These are phyloP conservation scores for Ceratotherium simum DNA, from an alignment of 2,113 vertebrate genomes.

Conservation along the genomic window DNA sequence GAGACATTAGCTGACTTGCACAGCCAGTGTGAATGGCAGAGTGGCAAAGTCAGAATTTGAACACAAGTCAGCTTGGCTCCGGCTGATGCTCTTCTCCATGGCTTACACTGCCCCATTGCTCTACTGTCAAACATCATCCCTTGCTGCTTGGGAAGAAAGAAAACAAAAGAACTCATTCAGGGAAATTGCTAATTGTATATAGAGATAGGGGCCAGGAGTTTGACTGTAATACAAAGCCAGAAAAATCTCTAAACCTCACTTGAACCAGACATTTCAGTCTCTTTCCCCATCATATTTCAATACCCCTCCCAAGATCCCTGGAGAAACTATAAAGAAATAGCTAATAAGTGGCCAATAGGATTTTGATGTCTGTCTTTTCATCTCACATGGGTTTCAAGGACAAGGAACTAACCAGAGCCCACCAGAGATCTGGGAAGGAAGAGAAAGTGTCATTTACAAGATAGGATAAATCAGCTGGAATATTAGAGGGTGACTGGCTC, in stretches of 20 bases:
- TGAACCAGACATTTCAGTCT: background rate
- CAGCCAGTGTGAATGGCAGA: background rate
- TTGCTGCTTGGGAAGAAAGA: background rate
- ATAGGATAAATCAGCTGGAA: conserved; percentile 22
- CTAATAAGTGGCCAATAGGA: background rate
- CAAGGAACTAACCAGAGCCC: background rate
- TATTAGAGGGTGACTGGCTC: conserved; percentile 9
- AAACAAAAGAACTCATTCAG: conserved; percentile 6
- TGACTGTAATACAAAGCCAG: conserved; percentile 46
- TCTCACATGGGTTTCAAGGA: conserved; percentile 23
- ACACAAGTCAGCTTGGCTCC: background rate
- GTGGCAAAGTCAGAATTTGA: background rate
- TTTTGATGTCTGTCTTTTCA: conserved; percentile 48
- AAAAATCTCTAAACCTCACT: background rate
- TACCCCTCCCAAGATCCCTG: background rate
- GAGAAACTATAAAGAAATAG: conserved; percentile 48
- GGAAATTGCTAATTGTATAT: background rate
- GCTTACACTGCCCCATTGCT: background rate
- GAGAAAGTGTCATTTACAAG: conserved; percentile 12
- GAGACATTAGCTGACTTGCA: background rate
- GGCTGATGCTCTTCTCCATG: background rate
- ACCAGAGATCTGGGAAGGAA: conserved; percentile 24
- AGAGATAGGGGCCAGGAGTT: background rate
- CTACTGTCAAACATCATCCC: background rate
- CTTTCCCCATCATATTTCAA: conserved; percentile 33